These are phyloP conservation scores for Zaprionus obscuricornis DNA, from an alignment of 2,888 invertebrate genomes.

Conservation along the genomic window DNA sequence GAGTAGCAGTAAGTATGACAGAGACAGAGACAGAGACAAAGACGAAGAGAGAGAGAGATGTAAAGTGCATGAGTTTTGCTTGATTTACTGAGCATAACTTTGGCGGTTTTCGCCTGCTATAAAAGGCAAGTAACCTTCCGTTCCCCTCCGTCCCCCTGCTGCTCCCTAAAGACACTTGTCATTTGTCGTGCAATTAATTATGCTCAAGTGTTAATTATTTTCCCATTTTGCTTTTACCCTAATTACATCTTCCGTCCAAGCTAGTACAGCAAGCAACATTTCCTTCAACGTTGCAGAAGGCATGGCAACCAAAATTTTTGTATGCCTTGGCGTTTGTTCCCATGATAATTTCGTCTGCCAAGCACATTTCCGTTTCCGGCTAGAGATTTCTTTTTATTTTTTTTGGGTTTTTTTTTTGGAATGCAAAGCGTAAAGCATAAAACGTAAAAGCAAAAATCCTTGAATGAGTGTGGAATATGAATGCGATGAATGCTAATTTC, in stretches of 20 bases:
- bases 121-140: too few species aligned
- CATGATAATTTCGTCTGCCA: conserved; percentile 71
- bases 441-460: conserved; percentile 33
- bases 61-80: conserved; percentile 16
- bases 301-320: conserved; percentile 27
- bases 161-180: conserved; percentile 55
- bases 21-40: background rate
- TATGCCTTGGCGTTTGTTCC: conserved; percentile 49
- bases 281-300: conserved; percentile 3
- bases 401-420: conserved; percentile 7
- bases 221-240: conserved; percentile 71
- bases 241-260: conserved; percentile 68
- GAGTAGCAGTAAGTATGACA: too few species aligned
- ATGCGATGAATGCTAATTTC: conserved; percentile 59
- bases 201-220: conserved; percentile 76
- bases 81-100: background rate
- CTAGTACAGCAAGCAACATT: conserved; percentile 27
- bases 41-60: background rate
- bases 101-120: conserved; percentile 13
- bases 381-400: conserved; percentile 7
- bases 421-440: conserved; percentile 35
- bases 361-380: conserved; percentile 76
- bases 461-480: conserved; percentile 35
- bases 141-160: background rate
- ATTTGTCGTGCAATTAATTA: conserved; percentile 76